Evolutionary conservation across 2,888 invertebrate species (phyloP).

Genomic region (Sesamia inferens): DNA sequence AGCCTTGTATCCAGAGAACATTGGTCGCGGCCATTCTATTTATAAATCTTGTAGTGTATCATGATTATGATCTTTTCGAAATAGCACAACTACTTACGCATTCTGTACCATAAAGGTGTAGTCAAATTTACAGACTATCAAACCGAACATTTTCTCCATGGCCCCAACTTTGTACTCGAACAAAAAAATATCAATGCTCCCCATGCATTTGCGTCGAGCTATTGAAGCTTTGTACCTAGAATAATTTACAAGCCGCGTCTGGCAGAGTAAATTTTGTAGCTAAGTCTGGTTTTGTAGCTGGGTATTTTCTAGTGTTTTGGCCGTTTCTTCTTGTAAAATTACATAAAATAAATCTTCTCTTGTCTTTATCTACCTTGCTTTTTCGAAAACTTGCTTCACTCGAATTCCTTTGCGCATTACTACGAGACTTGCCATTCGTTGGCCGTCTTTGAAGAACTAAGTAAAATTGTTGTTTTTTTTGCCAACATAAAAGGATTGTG

Average conservation of each 20-base stretch:
- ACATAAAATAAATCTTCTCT: constrained; percentile 31
- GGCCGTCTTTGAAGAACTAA: constrained; percentile 23
- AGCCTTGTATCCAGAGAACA: constrained; percentile 2
- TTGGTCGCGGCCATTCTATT: not conserved
- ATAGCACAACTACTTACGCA: not conserved
- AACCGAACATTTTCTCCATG: not conserved
- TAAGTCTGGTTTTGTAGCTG: constrained; percentile 24
- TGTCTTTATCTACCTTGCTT: constrained; percentile 18
- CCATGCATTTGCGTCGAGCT: not conserved
- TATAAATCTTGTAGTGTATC: not conserved
- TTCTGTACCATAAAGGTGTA: not conserved
- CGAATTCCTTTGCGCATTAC: constrained; percentile 32
- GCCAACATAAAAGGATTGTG: constrained; percentile 11
- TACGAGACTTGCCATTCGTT: constrained; percentile 1
- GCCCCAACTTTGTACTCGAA: too few relatives aligned
- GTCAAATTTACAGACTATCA: not conserved
- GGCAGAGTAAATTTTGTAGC: constrained; percentile 19
- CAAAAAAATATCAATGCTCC: too few relatives aligned
- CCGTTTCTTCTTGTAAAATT: constrained; percentile 17
- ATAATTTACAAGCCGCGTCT: constrained; percentile 53
- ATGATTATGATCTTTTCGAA: constrained; percentile 1
- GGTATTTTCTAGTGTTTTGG: constrained; percentile 40
- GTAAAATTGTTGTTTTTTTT: constrained; percentile 14
- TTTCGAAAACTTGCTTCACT: constrained; percentile 31
- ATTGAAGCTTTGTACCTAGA: constrained; percentile 1